Evolutionary conservation across 2,113 vertebrate genomes (phyloP).

Genomic region (Nothobranchius kuhntae): DNA sequence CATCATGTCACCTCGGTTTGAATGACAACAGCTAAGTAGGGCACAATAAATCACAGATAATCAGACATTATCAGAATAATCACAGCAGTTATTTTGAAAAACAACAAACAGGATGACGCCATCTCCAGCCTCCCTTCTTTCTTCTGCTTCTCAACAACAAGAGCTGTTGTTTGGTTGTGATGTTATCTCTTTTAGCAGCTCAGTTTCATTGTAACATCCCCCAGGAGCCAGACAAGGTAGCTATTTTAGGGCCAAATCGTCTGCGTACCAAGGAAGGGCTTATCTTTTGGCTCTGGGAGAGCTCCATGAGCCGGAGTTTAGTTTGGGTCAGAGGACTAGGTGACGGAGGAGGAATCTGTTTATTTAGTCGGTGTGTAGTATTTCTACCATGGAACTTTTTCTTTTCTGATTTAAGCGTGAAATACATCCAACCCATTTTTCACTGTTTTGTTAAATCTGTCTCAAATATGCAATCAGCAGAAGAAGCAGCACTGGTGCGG

Average conservation of each 20-base stretch:
- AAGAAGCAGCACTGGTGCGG: slow-evolving; percentile 52
- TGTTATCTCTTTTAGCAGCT: slow-evolving; percentile 52
- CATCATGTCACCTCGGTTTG: slow-evolving; percentile 23
- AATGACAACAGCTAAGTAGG: slow-evolving; percentile 24
- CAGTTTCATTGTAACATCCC: slow-evolving; percentile 39
- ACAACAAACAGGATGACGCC: slow-evolving; percentile 60
- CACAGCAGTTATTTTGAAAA: slow-evolving; percentile 26
- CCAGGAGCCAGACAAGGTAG: slow-evolving; percentile 24
- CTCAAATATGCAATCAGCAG: slow-evolving; percentile 43
- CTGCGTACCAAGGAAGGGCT: slow-evolving; percentile 62
- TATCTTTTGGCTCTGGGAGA: slow-evolving; percentile 36
- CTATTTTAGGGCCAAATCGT: slow-evolving; percentile 58
- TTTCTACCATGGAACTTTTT: no score
- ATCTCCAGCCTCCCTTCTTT: slow-evolving; percentile 53
- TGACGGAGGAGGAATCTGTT: no score
- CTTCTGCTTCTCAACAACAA: slow-evolving; percentile 21
- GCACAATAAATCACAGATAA: slow-evolving; percentile 27
- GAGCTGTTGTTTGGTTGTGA: slow-evolving; percentile 35
- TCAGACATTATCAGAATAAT: slow-evolving; percentile 34
- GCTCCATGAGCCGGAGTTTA: not conserved
- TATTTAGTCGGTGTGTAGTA: no score
- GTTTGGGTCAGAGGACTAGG: not conserved
- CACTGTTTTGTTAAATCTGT: slow-evolving; percentile 20
- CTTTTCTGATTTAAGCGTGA: no score
- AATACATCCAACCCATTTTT: not conserved